Percentiles rank a stretch among this genome's conserved stretches.
Evolutionary conservation across 2,888 invertebrate species (phyloP).

Genomic region (Apoda limacodes): DNA sequence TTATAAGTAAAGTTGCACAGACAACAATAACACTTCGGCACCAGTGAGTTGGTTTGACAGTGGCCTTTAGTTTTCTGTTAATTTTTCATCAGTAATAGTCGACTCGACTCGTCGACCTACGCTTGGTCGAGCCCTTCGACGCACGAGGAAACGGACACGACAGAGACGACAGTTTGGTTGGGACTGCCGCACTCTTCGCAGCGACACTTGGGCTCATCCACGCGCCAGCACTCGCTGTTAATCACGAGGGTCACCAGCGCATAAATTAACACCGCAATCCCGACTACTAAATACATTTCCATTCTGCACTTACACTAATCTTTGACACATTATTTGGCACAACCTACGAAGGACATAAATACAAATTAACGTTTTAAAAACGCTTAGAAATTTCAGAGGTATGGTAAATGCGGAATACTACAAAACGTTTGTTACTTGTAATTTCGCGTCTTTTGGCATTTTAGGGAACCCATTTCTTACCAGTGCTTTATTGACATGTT

Average conservation of each 20-base stretch:
- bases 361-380: too few species aligned
- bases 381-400: slow-evolving; percentile 2
- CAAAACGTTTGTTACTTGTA: too few species aligned
- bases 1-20: slow-evolving; percentile 13
- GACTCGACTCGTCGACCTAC: too few species aligned
- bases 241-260: slow-evolving; percentile 36
- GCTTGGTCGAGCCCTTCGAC: background rate
- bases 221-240: slow-evolving; percentile 46
- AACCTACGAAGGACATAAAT: slow-evolving; percentile 23
- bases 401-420: background rate
- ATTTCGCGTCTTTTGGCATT: too few species aligned
- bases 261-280: slow-evolving; percentile 53
- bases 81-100: too few species aligned
- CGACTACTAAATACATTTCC: slow-evolving; percentile 55
- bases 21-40: slow-evolving; percentile 4
- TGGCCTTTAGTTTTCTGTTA: too few species aligned
- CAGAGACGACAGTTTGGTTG: slow-evolving; percentile 24
- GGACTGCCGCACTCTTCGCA: slow-evolving; percentile 48
- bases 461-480: too few species aligned
- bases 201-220: slow-evolving; percentile 39
- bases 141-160: slow-evolving; percentile 22
- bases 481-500: too few species aligned
- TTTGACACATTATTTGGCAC: slow-evolving; percentile 25
- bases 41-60: too few species aligned
- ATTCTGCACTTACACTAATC: too few species aligned